phyloP scores from a whole-genome alignment of 2,797 vertebrate species.

The Hoplostethus atlanticus region DNA sequence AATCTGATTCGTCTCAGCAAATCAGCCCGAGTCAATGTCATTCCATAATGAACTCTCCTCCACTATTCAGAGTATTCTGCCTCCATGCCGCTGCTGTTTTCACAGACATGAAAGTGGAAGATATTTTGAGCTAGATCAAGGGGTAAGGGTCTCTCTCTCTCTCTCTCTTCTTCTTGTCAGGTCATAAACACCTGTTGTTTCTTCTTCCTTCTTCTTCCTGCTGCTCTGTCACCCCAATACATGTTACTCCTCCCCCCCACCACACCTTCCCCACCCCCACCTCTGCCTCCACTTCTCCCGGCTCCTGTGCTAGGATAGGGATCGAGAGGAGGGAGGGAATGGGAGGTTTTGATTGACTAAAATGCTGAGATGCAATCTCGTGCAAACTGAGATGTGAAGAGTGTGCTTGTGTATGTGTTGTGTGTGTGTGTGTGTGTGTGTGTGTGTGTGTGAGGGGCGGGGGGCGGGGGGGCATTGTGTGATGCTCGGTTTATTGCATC shows the following conservation, averaged over 20 bases:
- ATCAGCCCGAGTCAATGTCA: conserved; percentile 81
- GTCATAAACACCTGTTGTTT: conserved; percentile 54
- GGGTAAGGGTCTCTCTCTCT: conserved; percentile 27
- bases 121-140: conserved; percentile 50
- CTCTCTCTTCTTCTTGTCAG: conserved; percentile 41
- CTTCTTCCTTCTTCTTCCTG: neutral
- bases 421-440: conserved; percentile 14
- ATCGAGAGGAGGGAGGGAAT: conserved; percentile 62
- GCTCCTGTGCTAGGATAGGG: conserved; percentile 40
- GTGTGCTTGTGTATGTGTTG: conserved; percentile 34
- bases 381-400: conserved; percentile 65
- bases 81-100: conserved; percentile 49
- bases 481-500: conserved; percentile 78
- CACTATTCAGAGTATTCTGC: conserved; percentile 56
- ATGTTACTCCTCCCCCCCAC: conserved; percentile 48
- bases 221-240: conserved; percentile 33
- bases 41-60: conserved; percentile 78
- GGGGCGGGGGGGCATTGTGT: conserved; percentile 51
- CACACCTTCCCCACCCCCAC: conserved; percentile 3
- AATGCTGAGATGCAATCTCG: conserved; percentile 77
- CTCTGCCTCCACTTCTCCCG: conserved; percentile 17
- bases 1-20: conserved; percentile 82
- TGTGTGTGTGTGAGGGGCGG: conserved; percentile 26
- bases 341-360: conserved; percentile 72
- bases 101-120: conserved; percentile 49